Base-by-base conservation (phyloP, 2,888 invertebrate species). In the Lepas anatifera region DNA sequence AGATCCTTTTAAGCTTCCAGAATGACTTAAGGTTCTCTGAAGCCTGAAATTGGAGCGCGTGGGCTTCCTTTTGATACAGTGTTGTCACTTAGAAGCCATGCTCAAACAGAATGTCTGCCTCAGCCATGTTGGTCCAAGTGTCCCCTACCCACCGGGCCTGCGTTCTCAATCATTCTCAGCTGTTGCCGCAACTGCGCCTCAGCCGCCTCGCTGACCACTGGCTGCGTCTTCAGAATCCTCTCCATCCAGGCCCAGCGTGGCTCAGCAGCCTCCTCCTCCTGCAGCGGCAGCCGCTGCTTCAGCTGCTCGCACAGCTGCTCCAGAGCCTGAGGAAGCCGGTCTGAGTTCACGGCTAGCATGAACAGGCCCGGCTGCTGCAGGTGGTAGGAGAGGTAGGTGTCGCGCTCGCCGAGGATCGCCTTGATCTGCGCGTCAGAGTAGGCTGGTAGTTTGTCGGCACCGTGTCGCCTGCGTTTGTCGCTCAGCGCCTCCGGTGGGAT, bases 231-330 rank as follows among this genome's bases (percentile, higher is more conserved):
- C 58, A 58, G 32, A 18, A 58, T 29, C 32, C 58, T 29, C 22
- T 32, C 32, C 58, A 58, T 58, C 58, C 58, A 58, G 58, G 32
- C 58, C 58, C 58, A 58, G 58, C 58, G 58, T 32, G 58, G 58
- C 58, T 58, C 2, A 6, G 1, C 6, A 10, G 4, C 29, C 18
- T 32, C 29, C 32, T 16, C 32, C 29, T 16, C 18, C 32, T 1
- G 29, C 32, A 58, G 32, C 58, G 58, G 58, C 58, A 58, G 58
- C 18, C 27, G 58, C 18, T 13, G 18, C 6, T 11, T 2, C 58
- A 58, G 58, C 58, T 58, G 58, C 6, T 3, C 4, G 58, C 29
- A 27, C 32, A 58, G 58, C 58, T 32, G 58, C 18, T 32, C 25
- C 29, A 27, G 29, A 3, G 58, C 58, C 18, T 0, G 18, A 10